phyloP scores from a whole-genome alignment of 1,140 invertebrate genomes.

The Drosophila lacteicornis region DNA sequence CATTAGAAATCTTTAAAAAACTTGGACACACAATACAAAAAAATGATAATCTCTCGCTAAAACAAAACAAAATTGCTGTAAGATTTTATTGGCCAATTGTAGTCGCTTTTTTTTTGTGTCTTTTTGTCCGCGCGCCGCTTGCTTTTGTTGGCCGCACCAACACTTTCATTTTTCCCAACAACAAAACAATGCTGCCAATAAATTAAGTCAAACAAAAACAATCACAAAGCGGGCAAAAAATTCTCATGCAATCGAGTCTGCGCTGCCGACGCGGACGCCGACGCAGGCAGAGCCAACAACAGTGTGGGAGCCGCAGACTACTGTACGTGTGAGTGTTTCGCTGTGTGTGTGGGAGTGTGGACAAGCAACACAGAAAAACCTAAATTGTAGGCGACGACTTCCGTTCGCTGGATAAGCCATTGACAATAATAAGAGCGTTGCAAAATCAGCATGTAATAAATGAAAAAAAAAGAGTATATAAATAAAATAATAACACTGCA shows the following conservation, averaged over 20 bases:
- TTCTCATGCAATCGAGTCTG: constrained; percentile 78
- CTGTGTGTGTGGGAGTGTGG: constrained; percentile 33
- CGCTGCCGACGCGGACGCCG: constrained; percentile 45
- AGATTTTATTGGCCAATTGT: constrained; percentile 74
- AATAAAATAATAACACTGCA: constrained; percentile 25
- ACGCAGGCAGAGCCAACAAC: constrained; percentile 26
- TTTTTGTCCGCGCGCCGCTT: constrained; percentile 27
- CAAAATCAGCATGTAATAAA: constrained; percentile 76
- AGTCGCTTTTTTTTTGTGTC: constrained; percentile 26
- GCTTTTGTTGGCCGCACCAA: constrained; percentile 29
- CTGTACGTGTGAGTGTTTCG: constrained; percentile 39
- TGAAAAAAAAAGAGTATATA: constrained; percentile 35
- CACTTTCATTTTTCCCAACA: constrained; percentile 76
- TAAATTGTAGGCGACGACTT: constrained; percentile 81
- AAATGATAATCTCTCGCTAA: constrained; percentile 22
- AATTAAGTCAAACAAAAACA: constrained; percentile 74
- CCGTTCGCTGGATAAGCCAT: constrained; percentile 75
- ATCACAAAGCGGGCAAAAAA: constrained; percentile 54
- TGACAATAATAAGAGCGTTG: constrained; percentile 66
- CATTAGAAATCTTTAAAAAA: constrained; percentile 43
- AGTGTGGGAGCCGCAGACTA: constrained; percentile 50
- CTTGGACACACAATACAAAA: background rate
- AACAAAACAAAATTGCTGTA: constrained; percentile 55
- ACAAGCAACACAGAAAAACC: constrained; percentile 65
- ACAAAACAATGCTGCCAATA: constrained; percentile 70